These are phyloP conservation scores for Kradibia gibbosae DNA, from an alignment of 1,140 invertebrate species.

Conservation along the genomic window DNA sequence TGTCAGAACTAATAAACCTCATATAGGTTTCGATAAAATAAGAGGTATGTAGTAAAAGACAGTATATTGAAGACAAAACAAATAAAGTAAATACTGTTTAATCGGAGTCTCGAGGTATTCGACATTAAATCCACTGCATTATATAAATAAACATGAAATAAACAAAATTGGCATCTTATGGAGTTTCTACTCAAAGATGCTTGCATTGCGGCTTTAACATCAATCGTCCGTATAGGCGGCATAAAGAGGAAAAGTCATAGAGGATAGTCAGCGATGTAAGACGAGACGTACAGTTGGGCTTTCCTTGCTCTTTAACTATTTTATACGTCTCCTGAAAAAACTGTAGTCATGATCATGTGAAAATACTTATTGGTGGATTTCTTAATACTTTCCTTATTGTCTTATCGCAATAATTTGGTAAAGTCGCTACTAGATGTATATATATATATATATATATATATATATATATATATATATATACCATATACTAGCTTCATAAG, in stretches of 20 bases:
- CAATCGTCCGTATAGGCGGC: not conserved
- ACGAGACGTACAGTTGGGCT: not conserved
- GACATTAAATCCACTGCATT: slow-evolving; percentile 49
- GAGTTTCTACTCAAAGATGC: slow-evolving; percentile 26
- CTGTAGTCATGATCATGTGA: not conserved
- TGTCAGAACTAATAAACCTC: slow-evolving; percentile 41
- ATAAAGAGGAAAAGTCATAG: slow-evolving; percentile 11
- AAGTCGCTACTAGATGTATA: slow-evolving; percentile 20
- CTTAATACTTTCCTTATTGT: not conserved
- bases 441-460: too few species aligned
- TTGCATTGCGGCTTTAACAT: not conserved
- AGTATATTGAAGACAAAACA: not conserved
- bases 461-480: too few species aligned
- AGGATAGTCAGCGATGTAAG: not conserved
- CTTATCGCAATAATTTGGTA: not conserved
- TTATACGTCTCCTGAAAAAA: not conserved
- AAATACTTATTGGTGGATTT: not conserved
- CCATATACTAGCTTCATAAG: slow-evolving; percentile 35
- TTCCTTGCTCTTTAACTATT: not conserved
- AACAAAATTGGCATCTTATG: not conserved
- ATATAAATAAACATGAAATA: slow-evolving; percentile 58
- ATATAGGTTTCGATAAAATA: slow-evolving; percentile 5
- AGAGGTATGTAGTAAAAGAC: not conserved
- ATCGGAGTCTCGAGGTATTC: slow-evolving; percentile 39
- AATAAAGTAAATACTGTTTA: slow-evolving; percentile 38